Percentiles rank a stretch among this genome's conserved stretches.
These are phyloP conservation scores for Ctenicera cuprea DNA, from an alignment of 2,888 invertebrate genomes.

Conservation along the genomic window DNA sequence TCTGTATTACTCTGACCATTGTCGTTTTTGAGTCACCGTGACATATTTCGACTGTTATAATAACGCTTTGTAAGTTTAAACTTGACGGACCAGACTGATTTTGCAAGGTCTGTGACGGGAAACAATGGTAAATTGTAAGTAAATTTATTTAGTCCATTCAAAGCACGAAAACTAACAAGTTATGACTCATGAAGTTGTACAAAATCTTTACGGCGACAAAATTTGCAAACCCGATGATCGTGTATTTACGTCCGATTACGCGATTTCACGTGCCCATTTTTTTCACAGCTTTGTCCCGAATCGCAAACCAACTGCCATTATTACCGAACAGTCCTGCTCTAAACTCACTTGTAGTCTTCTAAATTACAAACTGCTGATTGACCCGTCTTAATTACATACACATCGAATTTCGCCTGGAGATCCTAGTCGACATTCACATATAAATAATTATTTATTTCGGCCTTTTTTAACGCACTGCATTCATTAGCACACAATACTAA, in stretches of 20 bases:
- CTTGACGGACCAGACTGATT: slow-evolving; percentile 53
- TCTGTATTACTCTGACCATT: slow-evolving; percentile 55
- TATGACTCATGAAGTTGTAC: slow-evolving; percentile 33
- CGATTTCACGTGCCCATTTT: slow-evolving; percentile 22
- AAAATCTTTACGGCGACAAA: slow-evolving; percentile 31
- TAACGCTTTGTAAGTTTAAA: slow-evolving; percentile 54
- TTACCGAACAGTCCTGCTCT: background rate
- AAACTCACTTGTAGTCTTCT: background rate
- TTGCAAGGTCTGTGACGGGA: slow-evolving; percentile 50
- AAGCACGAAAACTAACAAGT: slow-evolving; percentile 52
- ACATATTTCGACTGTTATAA: slow-evolving; percentile 57
- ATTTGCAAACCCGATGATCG: slow-evolving; percentile 31
- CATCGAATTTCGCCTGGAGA: slow-evolving; percentile 33
- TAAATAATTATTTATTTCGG: slow-evolving; percentile 55
- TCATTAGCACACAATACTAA: slow-evolving; percentile 61
- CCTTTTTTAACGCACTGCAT: slow-evolving; percentile 50
- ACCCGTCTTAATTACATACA: slow-evolving; percentile 44
- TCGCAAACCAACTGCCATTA: background rate
- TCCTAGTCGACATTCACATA: slow-evolving; percentile 47
- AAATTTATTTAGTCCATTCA: slow-evolving; percentile 53
- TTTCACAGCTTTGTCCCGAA: background rate
- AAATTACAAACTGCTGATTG: slow-evolving; percentile 39
- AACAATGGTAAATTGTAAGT: slow-evolving; percentile 53
- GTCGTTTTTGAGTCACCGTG: slow-evolving; percentile 57
- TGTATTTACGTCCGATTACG: slow-evolving; percentile 16